Conservation (phyloP, 2,888 invertebrate genomes). For the Limnephilus lunatus region DNA sequence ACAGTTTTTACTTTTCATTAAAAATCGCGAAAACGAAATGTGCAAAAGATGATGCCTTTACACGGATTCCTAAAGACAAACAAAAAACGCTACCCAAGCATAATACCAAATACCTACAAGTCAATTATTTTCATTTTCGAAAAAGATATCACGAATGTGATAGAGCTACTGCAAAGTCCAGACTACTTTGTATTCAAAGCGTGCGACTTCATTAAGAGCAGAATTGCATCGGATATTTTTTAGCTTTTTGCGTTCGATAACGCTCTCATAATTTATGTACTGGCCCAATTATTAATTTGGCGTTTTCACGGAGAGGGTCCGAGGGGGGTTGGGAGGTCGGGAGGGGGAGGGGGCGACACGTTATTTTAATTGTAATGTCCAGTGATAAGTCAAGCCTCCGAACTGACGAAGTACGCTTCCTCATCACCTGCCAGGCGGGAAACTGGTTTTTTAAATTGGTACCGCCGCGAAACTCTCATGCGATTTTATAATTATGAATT, state of each 20-base stretch:
- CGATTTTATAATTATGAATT: conserved; percentile 64
- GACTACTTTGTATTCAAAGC: neutral
- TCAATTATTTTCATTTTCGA: neutral
- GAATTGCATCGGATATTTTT: neutral
- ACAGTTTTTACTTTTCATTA: neutral
- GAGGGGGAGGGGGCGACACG: conserved; percentile 23
- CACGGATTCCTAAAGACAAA: neutral
- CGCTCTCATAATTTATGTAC: neutral
- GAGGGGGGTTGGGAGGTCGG: neutral
- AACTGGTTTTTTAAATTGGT: conserved; percentile 63
- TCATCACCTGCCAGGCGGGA: conserved; percentile 49
- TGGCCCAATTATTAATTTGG: conserved; percentile 4
- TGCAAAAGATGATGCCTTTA: neutral
- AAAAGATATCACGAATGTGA: neutral
- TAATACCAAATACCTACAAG: neutral
- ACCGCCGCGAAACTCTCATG: conserved; percentile 58
- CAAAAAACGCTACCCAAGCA: neutral
- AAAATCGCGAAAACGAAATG: neutral
- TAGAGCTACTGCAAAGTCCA: neutral
- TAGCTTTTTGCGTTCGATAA: neutral
- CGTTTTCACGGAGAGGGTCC: conserved; percentile 2
- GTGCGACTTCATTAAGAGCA: neutral
- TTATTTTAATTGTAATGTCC: conserved; percentile 59
- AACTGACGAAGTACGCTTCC: conserved; percentile 53
- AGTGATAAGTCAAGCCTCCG: conserved; percentile 51